Conservation (phyloP, 2,888 invertebrate genomes). For the Eurytoma adleriae region DNA sequence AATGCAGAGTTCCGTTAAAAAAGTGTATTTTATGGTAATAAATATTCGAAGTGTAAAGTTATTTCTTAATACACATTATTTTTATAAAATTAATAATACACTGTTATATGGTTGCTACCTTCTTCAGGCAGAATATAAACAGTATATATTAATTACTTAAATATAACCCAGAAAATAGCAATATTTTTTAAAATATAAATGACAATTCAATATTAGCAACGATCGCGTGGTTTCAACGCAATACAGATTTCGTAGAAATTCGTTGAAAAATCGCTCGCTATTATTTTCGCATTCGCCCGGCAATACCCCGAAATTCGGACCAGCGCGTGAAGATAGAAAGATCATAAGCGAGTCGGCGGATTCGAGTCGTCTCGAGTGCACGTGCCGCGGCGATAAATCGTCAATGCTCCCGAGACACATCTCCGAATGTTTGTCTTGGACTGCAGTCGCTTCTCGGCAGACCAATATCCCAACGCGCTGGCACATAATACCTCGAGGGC, state of each 20-base stretch:
- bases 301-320: too few species aligned
- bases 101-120: too few species aligned
- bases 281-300: too few species aligned
- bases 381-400: constrained; percentile 75
- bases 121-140: too few species aligned
- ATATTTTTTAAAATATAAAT: too few species aligned
- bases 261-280: too few species aligned
- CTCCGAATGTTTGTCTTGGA: constrained; percentile 71
- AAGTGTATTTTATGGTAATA: neutral
- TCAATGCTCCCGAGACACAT: constrained; percentile 67
- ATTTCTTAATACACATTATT: neutral
- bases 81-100: too few species aligned
- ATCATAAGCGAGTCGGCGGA: constrained; percentile 6
- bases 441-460: constrained; percentile 48
- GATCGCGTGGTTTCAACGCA: too few species aligned
- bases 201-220: too few species aligned
- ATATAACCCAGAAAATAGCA: too few species aligned
- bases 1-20: neutral
- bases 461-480: neutral
- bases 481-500: constrained; percentile 33
- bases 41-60: neutral
- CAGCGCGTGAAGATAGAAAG: constrained; percentile 1
- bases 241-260: too few species aligned
- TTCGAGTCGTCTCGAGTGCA: constrained; percentile 56
- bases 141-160: too few species aligned